Percentiles rank a stretch among this genome's conserved stretches.
Conservation (phyloP, 2,797 vertebrate species). For the Ciconia nigra region DNA sequence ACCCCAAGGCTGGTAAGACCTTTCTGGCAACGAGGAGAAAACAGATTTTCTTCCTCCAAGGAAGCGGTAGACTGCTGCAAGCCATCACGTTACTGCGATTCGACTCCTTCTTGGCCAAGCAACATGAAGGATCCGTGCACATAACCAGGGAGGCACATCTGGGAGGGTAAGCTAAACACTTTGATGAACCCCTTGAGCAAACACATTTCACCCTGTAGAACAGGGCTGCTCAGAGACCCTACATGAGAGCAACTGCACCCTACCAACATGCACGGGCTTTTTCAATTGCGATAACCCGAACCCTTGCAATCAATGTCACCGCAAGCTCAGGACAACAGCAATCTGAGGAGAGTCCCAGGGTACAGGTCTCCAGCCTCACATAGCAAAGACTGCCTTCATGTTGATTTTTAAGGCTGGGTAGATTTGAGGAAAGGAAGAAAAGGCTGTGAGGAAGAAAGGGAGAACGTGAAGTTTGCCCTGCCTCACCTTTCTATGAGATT, state of each 20-base stretch:
- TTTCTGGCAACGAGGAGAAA: background rate
- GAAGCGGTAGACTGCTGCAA: background rate
- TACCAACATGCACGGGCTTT: background rate
- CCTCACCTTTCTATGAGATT: background rate
- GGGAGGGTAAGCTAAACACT: background rate
- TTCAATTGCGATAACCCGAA: background rate
- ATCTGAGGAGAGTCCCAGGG: background rate
- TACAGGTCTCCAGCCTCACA: background rate
- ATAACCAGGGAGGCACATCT: too few relatives aligned
- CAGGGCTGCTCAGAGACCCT: background rate
- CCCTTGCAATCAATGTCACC: too few relatives aligned
- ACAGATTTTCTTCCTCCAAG: background rate
- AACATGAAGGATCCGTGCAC: fast-evolving
- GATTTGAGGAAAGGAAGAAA: background rate
- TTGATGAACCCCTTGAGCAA: background rate
- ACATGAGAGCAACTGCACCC: background rate
- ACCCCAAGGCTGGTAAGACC: background rate
- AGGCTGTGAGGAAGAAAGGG: background rate
- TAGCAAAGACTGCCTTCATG: fast-evolving
- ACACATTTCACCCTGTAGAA: background rate
- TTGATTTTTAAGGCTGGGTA: background rate
- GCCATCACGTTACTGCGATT: fast-evolving
- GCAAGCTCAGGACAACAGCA: background rate
- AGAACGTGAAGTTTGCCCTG: fast-evolving
- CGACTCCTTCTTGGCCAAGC: background rate